Conservation (phyloP, 2,797 vertebrate genomes). For the Falco peregrinus region DNA sequence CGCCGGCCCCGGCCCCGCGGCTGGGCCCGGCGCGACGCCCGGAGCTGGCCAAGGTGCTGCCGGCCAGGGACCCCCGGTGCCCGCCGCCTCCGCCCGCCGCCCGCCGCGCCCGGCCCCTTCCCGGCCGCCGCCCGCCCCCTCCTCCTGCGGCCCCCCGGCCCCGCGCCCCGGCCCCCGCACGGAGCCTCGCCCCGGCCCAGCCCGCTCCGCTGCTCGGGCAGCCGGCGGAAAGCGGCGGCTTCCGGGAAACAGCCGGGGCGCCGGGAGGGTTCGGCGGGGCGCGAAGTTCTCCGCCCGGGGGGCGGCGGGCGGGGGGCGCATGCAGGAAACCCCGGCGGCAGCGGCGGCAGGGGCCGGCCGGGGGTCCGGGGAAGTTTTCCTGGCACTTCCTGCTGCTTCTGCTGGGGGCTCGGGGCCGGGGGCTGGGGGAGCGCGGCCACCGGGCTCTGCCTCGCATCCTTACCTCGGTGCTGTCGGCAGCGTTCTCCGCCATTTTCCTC, state of each 20-base stretch:
- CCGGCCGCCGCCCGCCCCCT: rapidly evolving
- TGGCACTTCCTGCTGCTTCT: neutral
- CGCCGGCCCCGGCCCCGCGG: neutral
- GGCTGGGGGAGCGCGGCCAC: neutral
- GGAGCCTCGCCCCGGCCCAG: neutral
- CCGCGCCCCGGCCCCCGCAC: neutral
- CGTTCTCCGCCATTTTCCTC: slow-evolving; percentile 96
- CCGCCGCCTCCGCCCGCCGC: neutral
- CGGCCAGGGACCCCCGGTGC: neutral
- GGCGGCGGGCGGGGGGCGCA: neutral
- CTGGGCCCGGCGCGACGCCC: neutral
- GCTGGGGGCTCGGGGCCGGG: neutral
- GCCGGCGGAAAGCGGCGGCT: neutral
- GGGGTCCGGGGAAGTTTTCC: slow-evolving; percentile 2
- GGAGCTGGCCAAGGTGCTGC: neutral
- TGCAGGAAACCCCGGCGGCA: neutral
- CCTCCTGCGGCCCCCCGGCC: rapidly evolving
- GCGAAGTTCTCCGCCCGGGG: neutral
- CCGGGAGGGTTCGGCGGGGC: neutral
- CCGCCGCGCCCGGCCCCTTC: too few relatives aligned
- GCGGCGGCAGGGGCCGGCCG: neutral
- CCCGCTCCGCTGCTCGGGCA: neutral
- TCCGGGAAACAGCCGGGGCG: neutral
- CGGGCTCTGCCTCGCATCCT: slow-evolving; percentile 58
- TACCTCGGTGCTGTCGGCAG: slow-evolving; percentile 90